phyloP scores from a whole-genome alignment of 2,888 invertebrate genomes.

The Unio delphinus region DNA sequence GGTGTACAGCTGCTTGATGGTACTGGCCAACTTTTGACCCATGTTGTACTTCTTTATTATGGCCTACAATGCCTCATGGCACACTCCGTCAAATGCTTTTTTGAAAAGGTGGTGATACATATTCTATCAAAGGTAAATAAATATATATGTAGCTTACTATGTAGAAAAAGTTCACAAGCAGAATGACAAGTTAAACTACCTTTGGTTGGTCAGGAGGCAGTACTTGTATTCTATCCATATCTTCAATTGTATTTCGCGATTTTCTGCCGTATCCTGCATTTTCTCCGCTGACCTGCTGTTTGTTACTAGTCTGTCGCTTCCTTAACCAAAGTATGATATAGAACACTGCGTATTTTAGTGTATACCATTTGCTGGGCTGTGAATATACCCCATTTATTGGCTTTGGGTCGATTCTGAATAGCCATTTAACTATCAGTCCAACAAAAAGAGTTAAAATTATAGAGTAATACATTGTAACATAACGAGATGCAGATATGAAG shows the following conservation, averaged over 20 bases:
- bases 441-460: slow-evolving; percentile 10
- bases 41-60: no score
- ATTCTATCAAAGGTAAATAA: no score
- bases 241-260: slow-evolving; percentile 73
- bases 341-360: slow-evolving; percentile 77
- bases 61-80: no score
- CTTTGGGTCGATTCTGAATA: slow-evolving; percentile 54
- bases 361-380: slow-evolving; percentile 79
- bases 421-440: slow-evolving; percentile 15
- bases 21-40: no score
- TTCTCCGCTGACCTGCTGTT: slow-evolving; percentile 69
- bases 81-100: no score
- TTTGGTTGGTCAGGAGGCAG: slow-evolving; percentile 75
- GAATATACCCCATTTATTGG: slow-evolving; percentile 78
- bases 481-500: no score
- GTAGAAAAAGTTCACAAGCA: no score
- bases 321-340: slow-evolving; percentile 75
- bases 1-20: no score
- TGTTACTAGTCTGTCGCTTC: slow-evolving; percentile 64
- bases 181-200: slow-evolving; percentile 24
- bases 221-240: slow-evolving; percentile 77
- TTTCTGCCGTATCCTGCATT: slow-evolving; percentile 71
- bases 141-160: background rate
- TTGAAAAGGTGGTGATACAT: no score
- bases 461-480: no score